These are phyloP conservation scores for Spheniscus humboldti DNA, from an alignment of 2,797 vertebrate species.

Conservation along the genomic window DNA sequence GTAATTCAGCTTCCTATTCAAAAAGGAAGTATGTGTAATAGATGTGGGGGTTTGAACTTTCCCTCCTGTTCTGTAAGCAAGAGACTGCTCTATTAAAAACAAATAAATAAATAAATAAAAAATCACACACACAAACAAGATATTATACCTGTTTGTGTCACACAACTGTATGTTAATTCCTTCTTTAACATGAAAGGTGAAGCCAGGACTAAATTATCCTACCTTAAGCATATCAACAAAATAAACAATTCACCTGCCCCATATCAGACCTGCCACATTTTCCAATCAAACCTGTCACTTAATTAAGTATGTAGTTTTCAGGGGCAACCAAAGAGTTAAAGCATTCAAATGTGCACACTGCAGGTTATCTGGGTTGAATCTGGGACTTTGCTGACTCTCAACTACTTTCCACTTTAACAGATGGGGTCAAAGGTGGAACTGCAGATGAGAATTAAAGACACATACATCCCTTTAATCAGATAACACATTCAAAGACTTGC, in stretches of 20 bases:
- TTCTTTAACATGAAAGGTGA: neutral
- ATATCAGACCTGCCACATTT: neutral
- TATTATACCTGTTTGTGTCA: neutral
- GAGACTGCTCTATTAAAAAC: neutral
- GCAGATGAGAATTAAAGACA: constrained; percentile 72
- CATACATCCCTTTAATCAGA: constrained; percentile 74
- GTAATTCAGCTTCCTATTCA: neutral
- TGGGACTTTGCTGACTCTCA: constrained; percentile 66
- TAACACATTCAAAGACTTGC: constrained; percentile 70
- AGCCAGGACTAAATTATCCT: neutral
- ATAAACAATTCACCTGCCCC: neutral
- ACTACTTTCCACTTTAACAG: constrained; percentile 55
- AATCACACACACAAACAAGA: neutral
- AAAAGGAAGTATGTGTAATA: neutral
- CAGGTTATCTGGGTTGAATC: constrained; percentile 57
- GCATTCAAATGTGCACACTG: neutral
- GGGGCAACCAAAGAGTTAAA: neutral
- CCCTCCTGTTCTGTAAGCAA: neutral
- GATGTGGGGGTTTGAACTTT: neutral
- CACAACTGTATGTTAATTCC: neutral
- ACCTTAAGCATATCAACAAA: neutral
- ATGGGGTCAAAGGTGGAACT: constrained; percentile 70
- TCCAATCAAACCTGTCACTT: neutral
- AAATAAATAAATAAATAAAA: neutral
- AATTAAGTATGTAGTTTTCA: neutral